A percentile compares a stretch with the other conserved stretches of the same genome.
phyloP scores from a whole-genome alignment of 2,113 vertebrate genomes.

The Crotalus horridus region DNA sequence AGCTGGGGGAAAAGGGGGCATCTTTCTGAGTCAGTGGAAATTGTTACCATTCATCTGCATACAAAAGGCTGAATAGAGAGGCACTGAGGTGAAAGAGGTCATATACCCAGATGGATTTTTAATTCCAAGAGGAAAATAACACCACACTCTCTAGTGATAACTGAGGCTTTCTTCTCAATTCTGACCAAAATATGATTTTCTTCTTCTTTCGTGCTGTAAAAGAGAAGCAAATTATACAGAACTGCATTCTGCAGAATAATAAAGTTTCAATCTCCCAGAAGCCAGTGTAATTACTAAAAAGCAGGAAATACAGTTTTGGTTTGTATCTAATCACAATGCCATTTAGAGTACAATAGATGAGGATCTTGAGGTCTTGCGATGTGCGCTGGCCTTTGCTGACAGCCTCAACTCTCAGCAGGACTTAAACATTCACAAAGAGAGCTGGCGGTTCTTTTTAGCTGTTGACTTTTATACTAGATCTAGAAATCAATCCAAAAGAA shows the following conservation, averaged over 20 bases:
- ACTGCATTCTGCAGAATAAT: slow-evolving; percentile 79
- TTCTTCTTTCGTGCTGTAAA: slow-evolving; percentile 69
- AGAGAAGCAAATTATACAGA: slow-evolving; percentile 81
- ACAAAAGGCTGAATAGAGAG: slow-evolving; percentile 81
- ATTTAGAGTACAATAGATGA: slow-evolving; percentile 68
- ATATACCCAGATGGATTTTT: slow-evolving; percentile 79
- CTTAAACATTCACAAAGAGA: background rate
- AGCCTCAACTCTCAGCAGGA: slow-evolving; percentile 57
- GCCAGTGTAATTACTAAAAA: slow-evolving; percentile 80
- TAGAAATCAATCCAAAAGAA: background rate
- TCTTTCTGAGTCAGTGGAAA: slow-evolving; percentile 71
- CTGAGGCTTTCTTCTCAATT: slow-evolving; percentile 78
- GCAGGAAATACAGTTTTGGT: slow-evolving; percentile 80
- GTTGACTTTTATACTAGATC: slow-evolving; percentile 10
- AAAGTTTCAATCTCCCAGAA: slow-evolving; percentile 75
- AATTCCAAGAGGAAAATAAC: slow-evolving; percentile 79
- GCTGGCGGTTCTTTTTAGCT: background rate
- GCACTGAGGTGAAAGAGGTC: slow-evolving; percentile 75
- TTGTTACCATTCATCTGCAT: slow-evolving; percentile 83
- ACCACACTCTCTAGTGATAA: slow-evolving; percentile 76
- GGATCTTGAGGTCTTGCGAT: slow-evolving; percentile 61
- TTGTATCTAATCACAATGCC: slow-evolving; percentile 80
- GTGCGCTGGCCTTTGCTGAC: slow-evolving; percentile 44
- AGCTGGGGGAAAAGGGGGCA: slow-evolving; percentile 50
- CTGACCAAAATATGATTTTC: slow-evolving; percentile 77